These are phyloP conservation scores for Natator depressus DNA, from an alignment of 2,113 vertebrate species.

Conservation along the genomic window DNA sequence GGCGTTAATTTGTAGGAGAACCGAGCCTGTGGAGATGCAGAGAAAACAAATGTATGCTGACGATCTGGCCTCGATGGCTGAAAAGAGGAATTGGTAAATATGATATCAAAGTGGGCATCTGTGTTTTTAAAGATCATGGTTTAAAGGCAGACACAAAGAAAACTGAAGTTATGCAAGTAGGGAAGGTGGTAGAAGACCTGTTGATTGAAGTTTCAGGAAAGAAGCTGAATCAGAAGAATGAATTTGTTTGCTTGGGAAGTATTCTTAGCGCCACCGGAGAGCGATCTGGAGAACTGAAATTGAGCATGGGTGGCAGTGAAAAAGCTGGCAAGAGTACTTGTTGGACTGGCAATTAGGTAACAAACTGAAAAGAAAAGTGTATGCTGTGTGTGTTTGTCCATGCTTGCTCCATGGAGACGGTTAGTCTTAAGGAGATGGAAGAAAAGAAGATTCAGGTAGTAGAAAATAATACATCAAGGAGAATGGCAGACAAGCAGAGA, in stretches of 20 bases:
- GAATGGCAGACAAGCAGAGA: background rate
- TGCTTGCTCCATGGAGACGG: background rate
- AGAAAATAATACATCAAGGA: background rate
- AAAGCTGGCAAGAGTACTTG: background rate
- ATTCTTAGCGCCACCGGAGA: background rate
- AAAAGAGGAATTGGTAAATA: background rate
- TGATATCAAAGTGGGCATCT: background rate
- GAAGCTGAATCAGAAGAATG: background rate
- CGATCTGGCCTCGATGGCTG: background rate
- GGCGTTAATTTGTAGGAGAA: background rate
- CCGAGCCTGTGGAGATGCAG: background rate
- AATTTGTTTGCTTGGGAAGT: background rate
- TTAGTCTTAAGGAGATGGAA: background rate
- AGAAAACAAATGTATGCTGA: background rate
- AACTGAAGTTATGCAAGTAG: background rate
- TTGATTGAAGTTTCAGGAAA: background rate
- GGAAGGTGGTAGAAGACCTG: background rate
- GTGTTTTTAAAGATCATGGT: background rate
- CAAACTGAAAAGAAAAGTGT: background rate
- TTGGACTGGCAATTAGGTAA: background rate
- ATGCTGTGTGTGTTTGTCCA: background rate
- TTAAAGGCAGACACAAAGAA: background rate
- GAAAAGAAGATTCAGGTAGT: background rate
- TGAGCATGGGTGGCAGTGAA: background rate
- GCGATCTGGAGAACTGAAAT: background rate